These are phyloP conservation scores for Rhimphoctona megacephalus DNA, from an alignment of 2,888 invertebrate genomes.

Conservation along the genomic window DNA sequence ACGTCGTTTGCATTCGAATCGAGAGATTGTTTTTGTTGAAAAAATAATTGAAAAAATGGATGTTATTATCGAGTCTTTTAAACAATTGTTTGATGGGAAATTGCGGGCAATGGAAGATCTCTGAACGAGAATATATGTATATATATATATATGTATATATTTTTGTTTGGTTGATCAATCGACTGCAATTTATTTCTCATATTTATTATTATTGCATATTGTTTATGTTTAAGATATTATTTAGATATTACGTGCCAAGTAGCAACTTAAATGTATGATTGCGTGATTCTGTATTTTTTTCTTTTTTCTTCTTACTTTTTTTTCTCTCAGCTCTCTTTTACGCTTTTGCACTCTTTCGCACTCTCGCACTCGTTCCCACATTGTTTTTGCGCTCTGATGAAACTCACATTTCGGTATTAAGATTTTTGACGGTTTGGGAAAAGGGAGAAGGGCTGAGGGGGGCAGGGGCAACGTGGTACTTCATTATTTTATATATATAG, in stretches of 20 bases:
- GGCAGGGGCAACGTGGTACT: constrained; percentile 74
- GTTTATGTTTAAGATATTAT: constrained; percentile 85
- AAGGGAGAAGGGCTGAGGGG: neutral
- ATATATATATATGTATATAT: constrained; percentile 23
- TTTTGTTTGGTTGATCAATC: constrained; percentile 65
- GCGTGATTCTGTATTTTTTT: constrained; percentile 82
- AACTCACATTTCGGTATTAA: constrained; percentile 69
- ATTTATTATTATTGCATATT: constrained; percentile 85
- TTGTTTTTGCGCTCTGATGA: constrained; percentile 44
- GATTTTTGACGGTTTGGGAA: constrained; percentile 71
- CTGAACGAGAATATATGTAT: constrained; percentile 1
- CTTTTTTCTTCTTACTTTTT: constrained; percentile 31
- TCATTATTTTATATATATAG: constrained; percentile 79
- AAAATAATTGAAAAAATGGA: neutral
- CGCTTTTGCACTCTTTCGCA: constrained; percentile 18
- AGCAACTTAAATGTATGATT: constrained; percentile 85
- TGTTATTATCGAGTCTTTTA: neutral
- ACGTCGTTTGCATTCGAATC: neutral
- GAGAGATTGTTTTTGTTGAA: too few relatives aligned
- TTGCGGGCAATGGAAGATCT: constrained; percentile 18
- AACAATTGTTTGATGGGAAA: neutral
- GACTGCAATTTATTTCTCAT: constrained; percentile 79
- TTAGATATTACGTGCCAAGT: constrained; percentile 85
- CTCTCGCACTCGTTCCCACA: constrained; percentile 45
- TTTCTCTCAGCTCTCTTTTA: constrained; percentile 39